A percentile compares a stretch with the other conserved stretches of the same genome.
These are phyloP conservation scores for Phasia obesa DNA, from an alignment of 2,888 invertebrate species.

Conservation along the genomic window DNA sequence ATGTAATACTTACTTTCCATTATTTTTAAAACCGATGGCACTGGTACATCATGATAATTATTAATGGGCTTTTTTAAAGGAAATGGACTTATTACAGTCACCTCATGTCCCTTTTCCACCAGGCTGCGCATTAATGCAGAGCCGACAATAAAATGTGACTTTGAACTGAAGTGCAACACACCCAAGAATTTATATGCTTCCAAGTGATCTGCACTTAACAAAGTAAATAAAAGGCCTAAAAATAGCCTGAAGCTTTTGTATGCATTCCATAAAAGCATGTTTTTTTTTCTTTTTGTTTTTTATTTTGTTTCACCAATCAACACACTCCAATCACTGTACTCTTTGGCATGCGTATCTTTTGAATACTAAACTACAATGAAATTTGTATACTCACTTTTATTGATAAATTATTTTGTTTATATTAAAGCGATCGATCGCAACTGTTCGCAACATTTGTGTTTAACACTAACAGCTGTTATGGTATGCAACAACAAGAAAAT, in stretches of 20 bases:
- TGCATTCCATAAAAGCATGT: slow-evolving; percentile 60
- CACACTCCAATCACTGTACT: background rate
- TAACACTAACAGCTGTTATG: slow-evolving; percentile 2
- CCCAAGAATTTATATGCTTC: slow-evolving; percentile 75
- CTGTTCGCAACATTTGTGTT: slow-evolving; percentile 37
- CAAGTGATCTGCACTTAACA: slow-evolving; percentile 6
- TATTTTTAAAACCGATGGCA: slow-evolving; percentile 52
- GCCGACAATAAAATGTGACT: slow-evolving; percentile 79
- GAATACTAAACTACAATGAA: slow-evolving; percentile 31
- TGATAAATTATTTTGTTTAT: background rate
- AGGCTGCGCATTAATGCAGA: slow-evolving; percentile 79
- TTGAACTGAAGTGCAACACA: slow-evolving; percentile 75
- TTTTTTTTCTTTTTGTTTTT: slow-evolving; percentile 3
- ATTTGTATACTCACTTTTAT: slow-evolving; percentile 13
- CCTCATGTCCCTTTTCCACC: slow-evolving; percentile 79
- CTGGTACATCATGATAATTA: slow-evolving; percentile 75
- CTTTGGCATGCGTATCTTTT: background rate
- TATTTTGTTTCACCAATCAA: background rate
- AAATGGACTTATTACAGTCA: slow-evolving; percentile 79
- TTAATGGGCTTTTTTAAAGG: slow-evolving; percentile 75
- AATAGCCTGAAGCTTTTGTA: slow-evolving; percentile 40
- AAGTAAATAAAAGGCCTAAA: slow-evolving; percentile 34
- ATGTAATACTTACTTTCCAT: slow-evolving; percentile 69
- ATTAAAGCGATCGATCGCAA: background rate
- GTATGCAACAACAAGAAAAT: background rate